These are phyloP conservation scores for Melipona beecheii DNA, from an alignment of 2,888 invertebrate species.

Conservation along the genomic window DNA sequence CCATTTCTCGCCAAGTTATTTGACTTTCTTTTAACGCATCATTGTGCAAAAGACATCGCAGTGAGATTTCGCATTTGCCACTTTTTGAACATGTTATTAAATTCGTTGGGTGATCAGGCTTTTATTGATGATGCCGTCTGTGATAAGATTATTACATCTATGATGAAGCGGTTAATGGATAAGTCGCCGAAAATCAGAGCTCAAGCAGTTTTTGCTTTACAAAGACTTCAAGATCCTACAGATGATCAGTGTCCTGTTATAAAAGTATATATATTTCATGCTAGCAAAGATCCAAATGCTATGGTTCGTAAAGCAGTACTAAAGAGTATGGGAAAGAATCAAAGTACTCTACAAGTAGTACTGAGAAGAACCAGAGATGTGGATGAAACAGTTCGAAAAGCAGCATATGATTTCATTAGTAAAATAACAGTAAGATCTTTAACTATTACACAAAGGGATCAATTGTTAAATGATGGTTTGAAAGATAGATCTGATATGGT, in stretches of 20 bases:
- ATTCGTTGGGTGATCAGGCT: conserved; percentile 90
- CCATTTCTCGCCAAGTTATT: conserved; percentile 87
- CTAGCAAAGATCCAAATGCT: conserved; percentile 91
- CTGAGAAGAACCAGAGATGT: conserved; percentile 91
- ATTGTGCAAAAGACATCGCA: conserved; percentile 85
- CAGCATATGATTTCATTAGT: conserved; percentile 85
- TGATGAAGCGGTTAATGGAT: conserved; percentile 89
- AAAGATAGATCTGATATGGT: conserved; percentile 87
- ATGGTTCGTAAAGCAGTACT: conserved; percentile 91
- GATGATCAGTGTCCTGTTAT: conserved; percentile 91
- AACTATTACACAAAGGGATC: conserved; percentile 88
- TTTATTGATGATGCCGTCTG: conserved; percentile 91
- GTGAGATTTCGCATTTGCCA: conserved; percentile 91
- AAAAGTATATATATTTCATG: conserved; percentile 89
- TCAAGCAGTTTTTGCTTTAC: conserved; percentile 91
- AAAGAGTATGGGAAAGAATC: conserved; percentile 90
- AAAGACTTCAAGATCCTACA: conserved; percentile 91
- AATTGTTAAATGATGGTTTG: conserved; percentile 87
- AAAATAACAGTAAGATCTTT: conserved; percentile 86
- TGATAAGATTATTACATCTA: conserved; percentile 89
- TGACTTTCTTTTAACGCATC: conserved; percentile 86
- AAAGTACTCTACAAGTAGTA: conserved; percentile 89
- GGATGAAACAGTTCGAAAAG: conserved; percentile 90
- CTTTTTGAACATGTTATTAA: conserved; percentile 90
- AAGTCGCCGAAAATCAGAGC: conserved; percentile 90